Evolutionary conservation across 2,113 vertebrate genomes (phyloP).

Genomic region (Nycticryphes semicollaris): DNA sequence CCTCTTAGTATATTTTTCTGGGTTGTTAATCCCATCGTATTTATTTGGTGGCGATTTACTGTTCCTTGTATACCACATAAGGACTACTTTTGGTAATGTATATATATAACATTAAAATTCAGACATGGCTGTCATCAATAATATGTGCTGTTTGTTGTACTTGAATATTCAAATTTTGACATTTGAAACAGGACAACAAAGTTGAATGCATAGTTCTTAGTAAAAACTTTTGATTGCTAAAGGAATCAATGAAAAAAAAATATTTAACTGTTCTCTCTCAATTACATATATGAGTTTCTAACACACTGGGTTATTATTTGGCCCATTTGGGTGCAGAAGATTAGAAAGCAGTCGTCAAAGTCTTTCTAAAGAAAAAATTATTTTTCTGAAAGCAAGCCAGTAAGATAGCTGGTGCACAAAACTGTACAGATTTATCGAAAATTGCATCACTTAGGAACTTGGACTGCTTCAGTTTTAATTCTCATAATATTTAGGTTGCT

Average conservation of each 20-base stretch:
- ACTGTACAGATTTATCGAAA: not conserved
- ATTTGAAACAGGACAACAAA: not conserved
- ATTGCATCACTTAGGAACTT: not conserved
- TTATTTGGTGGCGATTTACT: not conserved
- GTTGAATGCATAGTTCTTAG: not conserved
- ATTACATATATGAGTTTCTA: not conserved
- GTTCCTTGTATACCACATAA: not conserved
- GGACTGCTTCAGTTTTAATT: not conserved
- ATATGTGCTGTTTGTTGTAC: not conserved
- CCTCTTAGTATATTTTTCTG: not conserved
- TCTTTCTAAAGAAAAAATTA: not conserved
- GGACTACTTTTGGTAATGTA: not conserved
- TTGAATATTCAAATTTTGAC: not conserved
- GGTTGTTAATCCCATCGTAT: not conserved
- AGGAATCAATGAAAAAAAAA: not conserved
- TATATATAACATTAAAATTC: not conserved
- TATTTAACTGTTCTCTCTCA: not conserved
- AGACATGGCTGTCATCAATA: not conserved
- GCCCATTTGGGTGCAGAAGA: not conserved
- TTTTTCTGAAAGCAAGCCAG: not conserved
- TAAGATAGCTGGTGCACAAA: not conserved
- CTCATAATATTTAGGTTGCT: not conserved
- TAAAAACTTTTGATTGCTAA: not conserved
- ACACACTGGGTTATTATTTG: not conserved
- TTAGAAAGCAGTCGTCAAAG: not conserved